Evolutionary conservation across 1,140 invertebrate genomes (phyloP).

Genomic region (Nasonia giraulti): DNA sequence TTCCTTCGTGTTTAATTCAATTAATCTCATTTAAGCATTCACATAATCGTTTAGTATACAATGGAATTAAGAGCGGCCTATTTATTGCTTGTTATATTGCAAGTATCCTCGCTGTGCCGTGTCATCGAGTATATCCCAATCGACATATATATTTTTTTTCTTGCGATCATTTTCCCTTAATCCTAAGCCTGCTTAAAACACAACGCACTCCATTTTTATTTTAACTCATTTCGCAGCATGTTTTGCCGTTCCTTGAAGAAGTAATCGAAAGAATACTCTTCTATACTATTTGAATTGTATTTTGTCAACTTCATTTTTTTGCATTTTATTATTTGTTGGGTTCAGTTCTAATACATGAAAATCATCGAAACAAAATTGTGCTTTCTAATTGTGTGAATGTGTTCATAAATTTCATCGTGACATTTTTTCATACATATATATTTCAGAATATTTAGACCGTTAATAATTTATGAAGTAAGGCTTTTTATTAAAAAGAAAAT

Average conservation of each 20-base stretch:
- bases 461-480: not conserved
- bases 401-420: not conserved
- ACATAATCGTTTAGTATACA: slow-evolving; percentile 73
- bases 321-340: slow-evolving; percentile 8
- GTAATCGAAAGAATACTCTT: slow-evolving; percentile 28
- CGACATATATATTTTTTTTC: slow-evolving; percentile 13
- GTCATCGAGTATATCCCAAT: slow-evolving; percentile 58
- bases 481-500: not conserved
- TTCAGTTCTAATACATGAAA: not conserved
- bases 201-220: slow-evolving; percentile 27
- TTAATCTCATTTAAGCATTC: slow-evolving; percentile 71
- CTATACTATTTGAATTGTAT: not conserved
- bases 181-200: slow-evolving; percentile 16
- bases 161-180: slow-evolving; percentile 15
- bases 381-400: not conserved
- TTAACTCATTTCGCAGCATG: not conserved
- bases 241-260: not conserved
- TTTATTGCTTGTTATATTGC: slow-evolving; percentile 75
- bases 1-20: slow-evolving; percentile 67
- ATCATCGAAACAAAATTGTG: not conserved
- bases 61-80: slow-evolving; percentile 72
- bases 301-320: not conserved
- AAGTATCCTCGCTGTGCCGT: slow-evolving; percentile 69
- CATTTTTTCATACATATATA: not conserved
- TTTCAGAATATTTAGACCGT: not conserved